Conservation (phyloP, 2,888 invertebrate species). For the Crematogaster levior region DNA sequence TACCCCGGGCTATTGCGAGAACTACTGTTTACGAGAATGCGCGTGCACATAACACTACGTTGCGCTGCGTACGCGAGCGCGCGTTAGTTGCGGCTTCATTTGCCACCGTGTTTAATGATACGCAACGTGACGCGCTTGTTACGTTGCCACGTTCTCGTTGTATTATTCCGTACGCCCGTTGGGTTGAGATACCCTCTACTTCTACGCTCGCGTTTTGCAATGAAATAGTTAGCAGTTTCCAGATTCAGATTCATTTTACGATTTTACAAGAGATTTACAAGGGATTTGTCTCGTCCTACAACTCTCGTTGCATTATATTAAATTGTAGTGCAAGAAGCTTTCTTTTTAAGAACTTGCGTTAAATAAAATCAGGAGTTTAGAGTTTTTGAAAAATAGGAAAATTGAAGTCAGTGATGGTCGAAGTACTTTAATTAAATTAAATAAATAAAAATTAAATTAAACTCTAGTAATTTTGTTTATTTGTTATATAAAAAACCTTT, state of each 20-base stretch:
- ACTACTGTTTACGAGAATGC: constrained; percentile 49
- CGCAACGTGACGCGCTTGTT: constrained; percentile 41
- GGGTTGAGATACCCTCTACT: background rate
- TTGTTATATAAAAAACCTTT: background rate
- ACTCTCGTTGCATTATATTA: background rate
- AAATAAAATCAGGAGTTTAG: background rate
- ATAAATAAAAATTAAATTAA: background rate
- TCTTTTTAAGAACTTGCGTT: background rate
- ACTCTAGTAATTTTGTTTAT: background rate
- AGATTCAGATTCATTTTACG: background rate
- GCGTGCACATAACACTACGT: constrained; percentile 46
- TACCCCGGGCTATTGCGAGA: constrained; percentile 40
- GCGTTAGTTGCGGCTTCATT: constrained; percentile 35
- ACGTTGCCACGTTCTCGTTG: constrained; percentile 39
- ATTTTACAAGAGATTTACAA: background rate
- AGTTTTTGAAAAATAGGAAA: background rate
- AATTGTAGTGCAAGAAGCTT: background rate
- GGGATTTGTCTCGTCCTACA: background rate
- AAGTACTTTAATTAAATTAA: constrained; percentile 1
- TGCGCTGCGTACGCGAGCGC: background rate
- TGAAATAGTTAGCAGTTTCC: background rate
- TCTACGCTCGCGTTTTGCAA: background rate
- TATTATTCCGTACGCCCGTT: constrained; percentile 29
- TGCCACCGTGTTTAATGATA: constrained; percentile 45
- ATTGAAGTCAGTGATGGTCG: background rate